phyloP scores from a whole-genome alignment of 1,140 invertebrate species.

The Phortica variegata region DNA sequence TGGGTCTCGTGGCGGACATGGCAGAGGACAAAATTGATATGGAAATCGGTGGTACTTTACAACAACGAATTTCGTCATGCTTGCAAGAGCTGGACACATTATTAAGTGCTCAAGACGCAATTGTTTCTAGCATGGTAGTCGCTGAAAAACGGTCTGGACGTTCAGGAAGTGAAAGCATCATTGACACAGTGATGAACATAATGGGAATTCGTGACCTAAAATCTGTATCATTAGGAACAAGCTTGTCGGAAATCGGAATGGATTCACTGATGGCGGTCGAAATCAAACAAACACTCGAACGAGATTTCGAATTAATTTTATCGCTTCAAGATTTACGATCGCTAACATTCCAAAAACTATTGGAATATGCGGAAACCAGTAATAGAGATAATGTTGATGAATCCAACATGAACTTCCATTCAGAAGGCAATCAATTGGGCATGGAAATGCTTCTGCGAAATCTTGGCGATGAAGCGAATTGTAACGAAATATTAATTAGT shows the following conservation, averaged over 20 bases:
- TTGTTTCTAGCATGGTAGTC: constrained; percentile 78
- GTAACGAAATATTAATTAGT: constrained; percentile 28
- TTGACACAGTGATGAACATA: constrained; percentile 67
- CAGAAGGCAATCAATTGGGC: constrained; percentile 51
- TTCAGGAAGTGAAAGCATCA: constrained; percentile 63
- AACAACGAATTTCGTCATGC: constrained; percentile 81
- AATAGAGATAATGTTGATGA: constrained; percentile 58
- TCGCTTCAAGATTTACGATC: constrained; percentile 77
- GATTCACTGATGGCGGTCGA: constrained; percentile 89
- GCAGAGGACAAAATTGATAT: constrained; percentile 77
- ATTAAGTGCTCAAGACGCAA: constrained; percentile 64
- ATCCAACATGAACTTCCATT: constrained; percentile 43
- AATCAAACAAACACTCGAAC: constrained; percentile 81
- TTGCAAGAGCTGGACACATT: constrained; percentile 69
- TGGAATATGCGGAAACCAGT: constrained; percentile 65
- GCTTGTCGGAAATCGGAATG: constrained; percentile 83
- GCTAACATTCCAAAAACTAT: constrained; percentile 61
- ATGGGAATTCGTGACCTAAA: constrained; percentile 63
- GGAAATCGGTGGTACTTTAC: constrained; percentile 77
- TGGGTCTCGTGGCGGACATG: constrained; percentile 76
- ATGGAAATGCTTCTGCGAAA: constrained; percentile 60
- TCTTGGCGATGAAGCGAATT: constrained; percentile 61
- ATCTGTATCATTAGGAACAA: constrained; percentile 68
- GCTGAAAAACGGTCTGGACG: constrained; percentile 68
- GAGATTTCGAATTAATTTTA: constrained; percentile 77